Conservation (phyloP, 1,140 invertebrate genomes). For the Drosophila malerkotliana region DNA sequence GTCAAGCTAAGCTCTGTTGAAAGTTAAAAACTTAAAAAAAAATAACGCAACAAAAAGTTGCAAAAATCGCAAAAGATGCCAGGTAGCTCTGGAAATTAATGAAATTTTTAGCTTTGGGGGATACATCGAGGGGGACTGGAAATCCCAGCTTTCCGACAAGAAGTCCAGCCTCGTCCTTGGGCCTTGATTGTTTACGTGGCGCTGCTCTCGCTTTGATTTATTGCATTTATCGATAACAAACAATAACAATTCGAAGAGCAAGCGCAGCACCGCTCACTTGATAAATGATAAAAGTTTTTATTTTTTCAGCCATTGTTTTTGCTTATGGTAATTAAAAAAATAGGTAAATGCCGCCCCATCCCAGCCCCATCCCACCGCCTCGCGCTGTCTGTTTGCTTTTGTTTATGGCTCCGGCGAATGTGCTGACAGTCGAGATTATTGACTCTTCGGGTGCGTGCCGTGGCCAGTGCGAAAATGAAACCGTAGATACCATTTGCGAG, state of each 20-base stretch:
- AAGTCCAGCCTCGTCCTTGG: slow-evolving; percentile 28
- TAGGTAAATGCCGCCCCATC: slow-evolving; percentile 33
- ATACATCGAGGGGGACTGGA: neutral
- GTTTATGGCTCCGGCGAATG: slow-evolving; percentile 47
- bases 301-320: slow-evolving; percentile 44
- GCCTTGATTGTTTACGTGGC: slow-evolving; percentile 58
- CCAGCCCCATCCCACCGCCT: neutral
- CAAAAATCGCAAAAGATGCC: neutral
- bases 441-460: slow-evolving; percentile 50
- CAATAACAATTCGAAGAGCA: slow-evolving; percentile 33
- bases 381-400: slow-evolving; percentile 28
- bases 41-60: neutral
- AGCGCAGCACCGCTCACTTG: slow-evolving; percentile 35
- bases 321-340: slow-evolving; percentile 74
- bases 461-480: slow-evolving; percentile 44
- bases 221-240: slow-evolving; percentile 58
- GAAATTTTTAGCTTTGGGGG: slow-evolving; percentile 19
- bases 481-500: slow-evolving; percentile 6
- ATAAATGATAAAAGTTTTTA: slow-evolving; percentile 77
- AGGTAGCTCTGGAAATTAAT: slow-evolving; percentile 39
- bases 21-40: neutral
- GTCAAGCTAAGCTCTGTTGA: neutral
- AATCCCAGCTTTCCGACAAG: neutral
- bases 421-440: slow-evolving; percentile 59
- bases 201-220: slow-evolving; percentile 64